Conservation (phyloP, 2,888 invertebrate genomes). For the Criorhina ranunculi region DNA sequence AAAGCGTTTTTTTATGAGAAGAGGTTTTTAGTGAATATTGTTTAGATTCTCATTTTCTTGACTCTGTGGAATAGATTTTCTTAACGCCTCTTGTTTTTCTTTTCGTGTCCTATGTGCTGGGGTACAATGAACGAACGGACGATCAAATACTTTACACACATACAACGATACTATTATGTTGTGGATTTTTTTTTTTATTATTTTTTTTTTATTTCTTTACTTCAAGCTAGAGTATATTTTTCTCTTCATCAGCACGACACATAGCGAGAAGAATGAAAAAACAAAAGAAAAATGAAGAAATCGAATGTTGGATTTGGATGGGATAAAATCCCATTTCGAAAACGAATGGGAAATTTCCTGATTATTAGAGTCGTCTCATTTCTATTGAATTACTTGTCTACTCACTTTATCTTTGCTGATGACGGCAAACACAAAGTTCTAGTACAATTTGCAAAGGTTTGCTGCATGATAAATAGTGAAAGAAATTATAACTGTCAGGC, state of each 20-base stretch:
- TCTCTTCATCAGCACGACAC: conserved; percentile 38
- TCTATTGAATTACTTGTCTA: background rate
- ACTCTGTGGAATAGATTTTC: conserved; percentile 8
- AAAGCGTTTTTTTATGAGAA: conserved; percentile 32
- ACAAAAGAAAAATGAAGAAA: conserved; percentile 49
- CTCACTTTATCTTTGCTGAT: background rate
- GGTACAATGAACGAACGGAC: conserved; percentile 66
- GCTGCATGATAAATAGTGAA: background rate
- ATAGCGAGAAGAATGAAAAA: conserved; percentile 44
- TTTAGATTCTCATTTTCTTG: conserved; percentile 38
- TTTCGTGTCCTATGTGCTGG: conserved; percentile 39
- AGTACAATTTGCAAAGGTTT: conserved; percentile 22
- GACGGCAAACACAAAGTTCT: background rate
- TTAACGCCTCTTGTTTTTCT: conserved; percentile 26
- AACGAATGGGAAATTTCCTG: conserved; percentile 51
- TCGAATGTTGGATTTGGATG: conserved; percentile 58
- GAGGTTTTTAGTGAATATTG: background rate
- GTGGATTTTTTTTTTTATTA: conserved; percentile 26
- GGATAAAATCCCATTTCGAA: conserved; percentile 50
- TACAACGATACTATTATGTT: conserved; percentile 34
- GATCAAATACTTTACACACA: conserved; percentile 52
- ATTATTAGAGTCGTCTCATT: conserved; percentile 16
- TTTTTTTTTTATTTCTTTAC: conserved; percentile 18
- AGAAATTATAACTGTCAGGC: background rate
- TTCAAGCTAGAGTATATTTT: conserved; percentile 29